Percentiles rank a stretch among this genome's conserved stretches.
These are phyloP conservation scores for Trichosurus vulpecula DNA, from an alignment of 2,797 vertebrate genomes.

Conservation along the genomic window DNA sequence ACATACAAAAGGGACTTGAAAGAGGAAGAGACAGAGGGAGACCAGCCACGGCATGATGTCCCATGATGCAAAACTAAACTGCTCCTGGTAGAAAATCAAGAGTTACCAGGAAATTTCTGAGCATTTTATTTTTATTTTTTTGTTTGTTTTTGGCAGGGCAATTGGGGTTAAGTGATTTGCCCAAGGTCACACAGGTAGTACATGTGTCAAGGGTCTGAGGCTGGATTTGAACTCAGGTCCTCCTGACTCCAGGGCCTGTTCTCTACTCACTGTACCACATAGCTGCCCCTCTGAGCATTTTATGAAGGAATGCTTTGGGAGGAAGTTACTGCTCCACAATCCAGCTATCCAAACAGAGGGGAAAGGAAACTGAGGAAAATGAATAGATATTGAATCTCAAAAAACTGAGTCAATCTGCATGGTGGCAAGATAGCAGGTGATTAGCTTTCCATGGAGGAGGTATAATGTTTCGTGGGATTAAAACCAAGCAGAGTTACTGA, in stretches of 20 bases:
- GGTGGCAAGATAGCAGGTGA: background rate
- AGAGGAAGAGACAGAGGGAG: background rate
- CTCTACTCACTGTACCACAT: too few species aligned
- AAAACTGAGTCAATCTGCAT: background rate
- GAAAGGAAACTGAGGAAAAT: background rate
- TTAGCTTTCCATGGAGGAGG: background rate
- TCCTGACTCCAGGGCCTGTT: too few species aligned
- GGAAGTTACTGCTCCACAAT: background rate
- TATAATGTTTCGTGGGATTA: background rate
- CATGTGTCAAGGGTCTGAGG: too few species aligned
- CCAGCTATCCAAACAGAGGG: background rate
- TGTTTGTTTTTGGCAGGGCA: too few species aligned
- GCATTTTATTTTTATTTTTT: too few species aligned
- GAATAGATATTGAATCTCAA: background rate
- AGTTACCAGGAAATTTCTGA: background rate
- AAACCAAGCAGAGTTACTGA: background rate
- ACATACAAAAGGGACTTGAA: background rate
- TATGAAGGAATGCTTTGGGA: background rate
- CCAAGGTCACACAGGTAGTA: too few species aligned
- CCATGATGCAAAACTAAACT: background rate
- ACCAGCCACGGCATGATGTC: background rate
- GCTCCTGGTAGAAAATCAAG: background rate
- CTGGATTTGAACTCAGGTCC: too few species aligned
- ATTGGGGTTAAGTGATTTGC: too few species aligned
- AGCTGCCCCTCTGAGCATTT: background rate